Evolutionary conservation across 2,797 vertebrate species (phyloP).

Genomic region (Typhlichthys eigenmanni): DNA sequence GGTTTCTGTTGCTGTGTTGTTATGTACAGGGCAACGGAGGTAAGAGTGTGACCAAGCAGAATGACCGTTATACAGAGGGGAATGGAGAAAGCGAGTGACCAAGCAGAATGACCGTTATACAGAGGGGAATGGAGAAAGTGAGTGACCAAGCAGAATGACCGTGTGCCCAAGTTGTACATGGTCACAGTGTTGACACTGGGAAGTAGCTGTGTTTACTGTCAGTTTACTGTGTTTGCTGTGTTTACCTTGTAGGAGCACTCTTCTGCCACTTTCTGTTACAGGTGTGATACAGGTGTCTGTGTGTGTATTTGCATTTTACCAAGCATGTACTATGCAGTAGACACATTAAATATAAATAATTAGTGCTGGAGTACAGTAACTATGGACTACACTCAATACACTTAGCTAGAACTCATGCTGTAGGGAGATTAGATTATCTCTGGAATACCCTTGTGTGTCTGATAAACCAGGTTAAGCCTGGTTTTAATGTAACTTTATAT

Average conservation of each 20-base stretch:
- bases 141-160: too few relatives aligned
- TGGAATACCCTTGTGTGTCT: too few relatives aligned
- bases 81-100: too few relatives aligned
- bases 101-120: too few relatives aligned
- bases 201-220: not conserved
- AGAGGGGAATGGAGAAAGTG: too few relatives aligned
- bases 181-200: not conserved
- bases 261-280: constrained; percentile 32
- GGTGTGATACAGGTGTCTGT: constrained; percentile 39
- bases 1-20: too few relatives aligned
- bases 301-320: constrained; percentile 5
- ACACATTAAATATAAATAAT: not conserved
- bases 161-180: constrained; percentile 24
- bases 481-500: too few relatives aligned
- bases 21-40: too few relatives aligned
- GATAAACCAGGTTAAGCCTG: too few relatives aligned
- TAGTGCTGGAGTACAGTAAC: constrained; percentile 45
- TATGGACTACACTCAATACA: constrained; percentile 68
- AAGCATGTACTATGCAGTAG: too few relatives aligned
- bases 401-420: constrained; percentile 55
- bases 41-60: too few relatives aligned
- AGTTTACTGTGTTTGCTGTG: not conserved
- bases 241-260: constrained; percentile 2
- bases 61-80: too few relatives aligned
- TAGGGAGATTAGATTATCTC: constrained; percentile 19